Conservation (phyloP, 2,888 invertebrate genomes). For the Noctua pronuba region DNA sequence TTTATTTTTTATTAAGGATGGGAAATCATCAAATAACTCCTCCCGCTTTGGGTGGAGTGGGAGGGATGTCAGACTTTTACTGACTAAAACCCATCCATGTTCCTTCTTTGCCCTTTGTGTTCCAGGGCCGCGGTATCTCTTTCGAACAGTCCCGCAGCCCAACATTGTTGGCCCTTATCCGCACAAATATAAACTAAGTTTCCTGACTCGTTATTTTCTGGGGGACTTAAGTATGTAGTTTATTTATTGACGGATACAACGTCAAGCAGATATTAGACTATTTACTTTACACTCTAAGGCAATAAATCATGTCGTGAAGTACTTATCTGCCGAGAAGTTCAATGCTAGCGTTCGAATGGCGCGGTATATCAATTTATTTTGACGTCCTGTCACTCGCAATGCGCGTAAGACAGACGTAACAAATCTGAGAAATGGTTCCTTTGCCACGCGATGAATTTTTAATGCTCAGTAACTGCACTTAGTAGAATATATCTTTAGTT, state of each 20-base stretch:
- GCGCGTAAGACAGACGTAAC: slow-evolving; percentile 22
- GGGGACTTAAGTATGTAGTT: background rate
- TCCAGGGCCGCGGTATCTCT: too few species aligned
- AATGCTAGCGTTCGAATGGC: slow-evolving; percentile 51
- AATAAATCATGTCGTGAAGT: slow-evolving; percentile 48
- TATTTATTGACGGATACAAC: background rate
- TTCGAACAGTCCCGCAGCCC: too few species aligned
- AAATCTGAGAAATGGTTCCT: slow-evolving; percentile 37
- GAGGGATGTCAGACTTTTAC: too few species aligned
- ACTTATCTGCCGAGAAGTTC: slow-evolving; percentile 60
- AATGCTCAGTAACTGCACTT: slow-evolving; percentile 14
- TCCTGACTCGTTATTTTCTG: background rate
- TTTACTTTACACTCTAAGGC: slow-evolving; percentile 26
- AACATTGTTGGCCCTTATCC: background rate
- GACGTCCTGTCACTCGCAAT: slow-evolving; percentile 56
- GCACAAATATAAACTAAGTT: background rate
- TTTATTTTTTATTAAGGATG: too few species aligned
- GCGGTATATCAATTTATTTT: slow-evolving; percentile 63
- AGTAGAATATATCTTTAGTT: background rate
- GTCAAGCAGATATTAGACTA: slow-evolving; percentile 6
- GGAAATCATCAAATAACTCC: too few species aligned
- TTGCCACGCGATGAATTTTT: slow-evolving; percentile 12
- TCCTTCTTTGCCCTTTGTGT: too few species aligned
- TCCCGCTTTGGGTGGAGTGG: too few species aligned
- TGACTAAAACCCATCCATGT: too few species aligned